Evolutionary conservation across 1,140 invertebrate genomes (phyloP).

Genomic region (Akabosia matsudoensis): DNA sequence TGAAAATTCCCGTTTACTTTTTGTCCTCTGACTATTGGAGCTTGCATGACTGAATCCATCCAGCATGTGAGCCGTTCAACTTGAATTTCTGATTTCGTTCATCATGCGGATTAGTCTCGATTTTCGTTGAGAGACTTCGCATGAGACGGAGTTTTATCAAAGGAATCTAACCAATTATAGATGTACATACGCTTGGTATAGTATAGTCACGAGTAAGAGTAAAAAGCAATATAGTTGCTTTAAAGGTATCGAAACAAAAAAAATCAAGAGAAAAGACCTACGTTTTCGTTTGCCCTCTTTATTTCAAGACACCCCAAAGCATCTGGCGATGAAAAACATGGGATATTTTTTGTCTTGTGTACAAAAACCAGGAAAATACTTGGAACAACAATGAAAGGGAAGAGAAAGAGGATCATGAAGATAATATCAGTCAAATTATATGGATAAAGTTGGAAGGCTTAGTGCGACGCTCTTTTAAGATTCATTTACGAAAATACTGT

Average conservation of each 20-base stretch:
- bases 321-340: no score
- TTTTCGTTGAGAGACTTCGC: neutral
- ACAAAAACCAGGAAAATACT: no score
- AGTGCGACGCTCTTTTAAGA: neutral
- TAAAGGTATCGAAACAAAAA: no score
- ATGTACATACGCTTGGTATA: no score
- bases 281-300: neutral
- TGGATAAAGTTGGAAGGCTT: conserved; percentile 9
- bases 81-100: conserved; percentile 16
- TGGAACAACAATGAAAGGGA: neutral
- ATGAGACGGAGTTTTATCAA: no score
- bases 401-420: neutral
- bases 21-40: no score
- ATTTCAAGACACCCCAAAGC: neutral
- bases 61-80: neutral
- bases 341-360: no score
- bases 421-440: conserved; percentile 6
- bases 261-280: no score
- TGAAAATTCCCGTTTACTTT: no score
- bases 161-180: no score
- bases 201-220: no score
- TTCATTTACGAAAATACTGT: neutral
- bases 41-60: neutral
- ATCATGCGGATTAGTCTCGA: conserved; percentile 13
- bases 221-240: no score